Evolutionary conservation across 2,888 invertebrate species (phyloP).

Genomic region (Harmothoe impar): DNA sequence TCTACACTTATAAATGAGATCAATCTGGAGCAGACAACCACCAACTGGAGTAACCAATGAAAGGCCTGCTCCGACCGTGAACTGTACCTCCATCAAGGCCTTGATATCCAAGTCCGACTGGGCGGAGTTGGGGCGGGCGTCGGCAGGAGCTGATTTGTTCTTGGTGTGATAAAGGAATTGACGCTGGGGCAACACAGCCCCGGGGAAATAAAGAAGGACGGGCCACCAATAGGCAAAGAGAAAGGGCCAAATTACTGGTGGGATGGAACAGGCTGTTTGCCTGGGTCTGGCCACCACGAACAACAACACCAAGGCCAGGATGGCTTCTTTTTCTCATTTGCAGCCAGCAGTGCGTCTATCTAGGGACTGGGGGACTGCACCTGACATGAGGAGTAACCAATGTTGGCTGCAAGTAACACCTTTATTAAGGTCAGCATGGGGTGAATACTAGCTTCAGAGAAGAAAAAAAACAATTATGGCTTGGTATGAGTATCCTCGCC

Average conservation of each 20-base stretch:
- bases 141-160: neutral
- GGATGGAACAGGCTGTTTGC: neutral
- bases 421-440: too few species aligned
- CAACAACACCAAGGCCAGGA: neutral
- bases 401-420: neutral
- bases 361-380: neutral
- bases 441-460: too few species aligned
- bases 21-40: neutral
- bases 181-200: neutral
- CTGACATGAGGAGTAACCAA: neutral
- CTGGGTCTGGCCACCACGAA: neutral
- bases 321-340: slow-evolving; percentile 23
- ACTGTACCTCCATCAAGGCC: slow-evolving; percentile 14
- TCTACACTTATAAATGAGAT: neutral
- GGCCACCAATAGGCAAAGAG: slow-evolving; percentile 22
- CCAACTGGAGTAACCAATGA: slow-evolving; percentile 14
- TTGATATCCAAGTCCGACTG: neutral
- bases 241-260: slow-evolving; percentile 13
- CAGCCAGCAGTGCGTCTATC: neutral
- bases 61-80: neutral
- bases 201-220: neutral
- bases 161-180: slow-evolving; percentile 35
- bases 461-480: too few species aligned
- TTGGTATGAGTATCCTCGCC: too few species aligned
- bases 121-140: neutral